These are phyloP conservation scores for Charadrius vociferus DNA, from an alignment of 2,113 vertebrate species.

Conservation along the genomic window DNA sequence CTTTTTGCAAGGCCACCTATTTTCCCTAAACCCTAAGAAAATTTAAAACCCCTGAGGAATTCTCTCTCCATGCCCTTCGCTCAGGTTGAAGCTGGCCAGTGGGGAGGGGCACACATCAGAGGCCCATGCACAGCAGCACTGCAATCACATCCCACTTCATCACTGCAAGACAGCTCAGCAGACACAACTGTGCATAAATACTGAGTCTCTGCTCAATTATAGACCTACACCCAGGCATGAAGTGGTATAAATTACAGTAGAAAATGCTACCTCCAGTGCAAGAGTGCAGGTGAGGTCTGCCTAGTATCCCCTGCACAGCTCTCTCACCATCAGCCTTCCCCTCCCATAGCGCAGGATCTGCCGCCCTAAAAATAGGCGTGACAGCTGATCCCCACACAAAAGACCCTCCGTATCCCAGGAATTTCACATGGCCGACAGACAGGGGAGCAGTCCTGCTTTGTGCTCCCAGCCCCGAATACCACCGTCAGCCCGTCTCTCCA, in stretches of 20 bases:
- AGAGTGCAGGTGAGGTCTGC: not conserved
- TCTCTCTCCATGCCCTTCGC: not conserved
- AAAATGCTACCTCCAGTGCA: not conserved
- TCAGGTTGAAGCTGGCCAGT: not conserved
- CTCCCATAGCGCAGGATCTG: not conserved
- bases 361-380: constrained; percentile 61
- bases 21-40: not conserved
- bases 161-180: not conserved
- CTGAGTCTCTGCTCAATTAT: not conserved
- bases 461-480: not conserved
- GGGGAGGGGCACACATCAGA: not conserved
- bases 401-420: constrained; percentile 48
- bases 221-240: no score
- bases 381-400: constrained; percentile 73
- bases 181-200: not conserved
- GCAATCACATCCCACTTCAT: not conserved
- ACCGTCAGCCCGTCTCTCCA: not conserved
- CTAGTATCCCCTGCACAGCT: not conserved
- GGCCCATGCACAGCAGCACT: rapidly evolving
- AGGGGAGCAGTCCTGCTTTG: constrained; percentile 47
- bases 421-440: constrained; percentile 27
- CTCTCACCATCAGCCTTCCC: not conserved
- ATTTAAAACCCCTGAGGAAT: not conserved
- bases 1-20: not conserved
- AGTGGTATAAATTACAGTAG: rapidly evolving